Evolutionary conservation across 2,113 vertebrate species (phyloP).

Genomic region (Hippocampus zosterae): DNA sequence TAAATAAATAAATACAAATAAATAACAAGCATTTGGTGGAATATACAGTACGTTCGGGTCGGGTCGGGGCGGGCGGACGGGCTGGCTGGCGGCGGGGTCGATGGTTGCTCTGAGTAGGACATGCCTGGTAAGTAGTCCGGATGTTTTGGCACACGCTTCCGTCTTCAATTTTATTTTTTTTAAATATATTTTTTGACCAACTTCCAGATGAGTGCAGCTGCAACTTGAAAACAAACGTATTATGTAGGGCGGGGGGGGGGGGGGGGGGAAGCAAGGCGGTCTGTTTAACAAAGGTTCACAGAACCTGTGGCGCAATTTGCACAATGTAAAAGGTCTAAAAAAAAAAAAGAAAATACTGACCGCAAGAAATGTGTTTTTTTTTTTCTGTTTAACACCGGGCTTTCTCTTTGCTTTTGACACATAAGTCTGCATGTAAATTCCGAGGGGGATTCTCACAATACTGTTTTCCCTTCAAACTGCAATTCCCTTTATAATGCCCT

Average conservation of each 20-base stretch:
- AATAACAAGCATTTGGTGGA: constrained; percentile 71
- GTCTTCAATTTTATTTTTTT: constrained; percentile 3
- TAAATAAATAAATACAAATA: constrained; percentile 72
- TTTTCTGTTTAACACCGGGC: not conserved
- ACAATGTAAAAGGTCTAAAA: constrained; percentile 23
- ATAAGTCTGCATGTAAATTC: constrained; percentile 1
- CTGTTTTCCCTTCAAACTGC: constrained; percentile 37
- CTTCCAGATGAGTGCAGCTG: constrained; percentile 43
- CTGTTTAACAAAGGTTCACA: constrained; percentile 39
- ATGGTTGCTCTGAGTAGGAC: constrained; percentile 53
- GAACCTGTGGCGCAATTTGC: constrained; percentile 39
- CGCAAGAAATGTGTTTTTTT: not conserved
- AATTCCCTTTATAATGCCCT: constrained; percentile 21
- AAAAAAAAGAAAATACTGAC: constrained; percentile 3
- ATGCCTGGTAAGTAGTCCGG: constrained; percentile 56
- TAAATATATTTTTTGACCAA: constrained; percentile 7
- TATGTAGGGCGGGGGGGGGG: constrained; percentile 9
- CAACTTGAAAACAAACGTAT: constrained; percentile 37
- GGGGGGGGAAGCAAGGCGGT: constrained; percentile 15
- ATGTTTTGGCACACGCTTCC: constrained; percentile 47
- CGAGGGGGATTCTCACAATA: constrained; percentile 23
- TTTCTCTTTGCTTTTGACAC: not conserved
- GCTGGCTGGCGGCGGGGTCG: not conserved
- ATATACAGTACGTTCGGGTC: constrained; percentile 66
- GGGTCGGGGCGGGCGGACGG: too few species aligned